Base-by-base conservation (phyloP, 2,888 invertebrate species). In the Leptopterna dolabrata region DNA sequence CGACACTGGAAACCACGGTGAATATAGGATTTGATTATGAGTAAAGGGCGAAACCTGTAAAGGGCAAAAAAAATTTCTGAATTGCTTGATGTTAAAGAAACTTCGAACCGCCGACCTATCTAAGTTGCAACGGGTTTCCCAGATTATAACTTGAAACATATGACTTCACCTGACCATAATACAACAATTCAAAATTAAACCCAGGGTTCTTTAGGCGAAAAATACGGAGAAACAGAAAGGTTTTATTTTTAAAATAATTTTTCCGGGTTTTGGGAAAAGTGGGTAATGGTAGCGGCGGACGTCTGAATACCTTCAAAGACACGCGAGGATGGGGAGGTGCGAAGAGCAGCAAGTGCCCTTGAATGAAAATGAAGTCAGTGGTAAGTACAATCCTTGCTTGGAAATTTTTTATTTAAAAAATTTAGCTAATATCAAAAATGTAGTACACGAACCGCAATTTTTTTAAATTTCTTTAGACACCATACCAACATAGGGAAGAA, bases 301-400 rank as follows among this genome's bases (percentile, higher is more conserved):
- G 24, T 63, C 27, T 63, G 63, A 63, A 63, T 11, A 27, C 11
- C 11, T 63, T 63, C 0, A 24, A 24, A 63, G 36, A 7, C 7
- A 2, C 36, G 36, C 36, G 36, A 36, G 7, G 19, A 76, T 76
- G 73, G 73, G 73, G 16, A 41, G 73, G 16, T 76, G 30, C 36
- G 36, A 76, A 16, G 73, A 76, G 73, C 30, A 19, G 30, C 30
- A n/a, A 76, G 73, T 13, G 30, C 73, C 73, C n/a, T 19, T 41
- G n/a, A 76, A 76, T 30, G 73, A 73, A 30, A 73, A 76, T 76
- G 73, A 76, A 11, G 36, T 36, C 2, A 76, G 73, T 14, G 73
- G 73, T 76, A 19, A 76, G 73, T 41, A 6, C 4, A 7, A 4
- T 36, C 2, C 7, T 36, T 36, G 19, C 3, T 55, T 55, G 3